Evolutionary conservation across 2,113 vertebrate genomes (phyloP), one percentile per base, ranked within the genome.

Genomic region (Oryzias melastigma): DNA sequence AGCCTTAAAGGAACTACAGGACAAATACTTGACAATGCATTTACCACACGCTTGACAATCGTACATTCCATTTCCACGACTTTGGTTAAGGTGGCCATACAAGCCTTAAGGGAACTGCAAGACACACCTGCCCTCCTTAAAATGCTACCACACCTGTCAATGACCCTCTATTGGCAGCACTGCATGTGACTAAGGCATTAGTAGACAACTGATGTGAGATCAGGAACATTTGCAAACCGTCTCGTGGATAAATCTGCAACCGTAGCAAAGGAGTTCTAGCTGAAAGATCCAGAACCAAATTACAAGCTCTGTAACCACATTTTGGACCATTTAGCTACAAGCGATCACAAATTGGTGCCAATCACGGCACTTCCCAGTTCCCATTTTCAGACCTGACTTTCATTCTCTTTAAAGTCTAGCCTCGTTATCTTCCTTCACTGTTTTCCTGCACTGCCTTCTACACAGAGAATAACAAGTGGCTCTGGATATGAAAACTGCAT

Each of bases 321-420:
- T 43, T 4, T 4, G 16, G 24, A 53, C 46, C 48, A 62, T 68
- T 72, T 62, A 57, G 25, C 54, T 47, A 17, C 13, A 20, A 15
- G 46, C 55, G 35, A 64, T 63, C 66, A 51, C 58, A 69, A 62
- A 80, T 69, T 52, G 68, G 47, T 51, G 73, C 62, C 65, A 78
- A 40, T 63, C 49, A 56, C 42, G 1, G 50, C 45, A 15, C 16
- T 59, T 51, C 65, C 2, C 17, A 3, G 35, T 12, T 69, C 71
- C 48, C 60, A 64, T 65, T 71, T 65, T 46, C 25, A 64, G 44
- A 68, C 47, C 41, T 6, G 5, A 58, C 56, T 68, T 73, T 15
- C 52, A 47, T 80, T 73, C 58, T 51, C 44, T 19, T 19, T 59
- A 22, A 65, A 60, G 62, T 68, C 61, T 70, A 20, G 74, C 72